Conservation (phyloP, 2,888 invertebrate species). For the Apodemia hepburni region DNA sequence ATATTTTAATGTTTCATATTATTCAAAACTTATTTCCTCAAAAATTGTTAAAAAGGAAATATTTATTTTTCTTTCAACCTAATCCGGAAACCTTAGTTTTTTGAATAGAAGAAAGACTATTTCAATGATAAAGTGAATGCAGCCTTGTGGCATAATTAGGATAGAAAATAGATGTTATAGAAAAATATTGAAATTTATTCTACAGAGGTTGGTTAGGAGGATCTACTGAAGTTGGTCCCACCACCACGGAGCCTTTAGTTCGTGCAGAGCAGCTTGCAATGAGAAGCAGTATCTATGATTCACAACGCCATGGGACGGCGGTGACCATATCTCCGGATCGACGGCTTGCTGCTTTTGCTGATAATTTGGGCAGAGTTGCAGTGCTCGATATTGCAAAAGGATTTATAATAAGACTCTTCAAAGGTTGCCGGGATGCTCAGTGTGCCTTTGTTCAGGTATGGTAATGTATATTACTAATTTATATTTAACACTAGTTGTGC, state of each 20-base stretch:
- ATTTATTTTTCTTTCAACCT: too few relatives aligned
- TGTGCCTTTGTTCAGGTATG: slow-evolving; percentile 94
- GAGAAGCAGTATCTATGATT: slow-evolving; percentile 91
- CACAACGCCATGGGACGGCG: slow-evolving; percentile 84
- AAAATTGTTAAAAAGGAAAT: too few relatives aligned
- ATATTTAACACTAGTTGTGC: too few relatives aligned
- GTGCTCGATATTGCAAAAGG: slow-evolving; percentile 91
- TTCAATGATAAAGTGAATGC: too few relatives aligned
- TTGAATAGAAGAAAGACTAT: too few relatives aligned
- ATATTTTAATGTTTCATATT: too few relatives aligned
- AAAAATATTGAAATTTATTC: slow-evolving; percentile 12
- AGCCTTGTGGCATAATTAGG: too few relatives aligned
- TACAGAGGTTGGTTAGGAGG: slow-evolving; percentile 69
- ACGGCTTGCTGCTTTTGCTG: slow-evolving; percentile 89
- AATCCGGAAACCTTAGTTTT: too few relatives aligned
- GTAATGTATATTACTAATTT: too few relatives aligned
- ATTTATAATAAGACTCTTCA: slow-evolving; percentile 92
- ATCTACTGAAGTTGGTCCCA: slow-evolving; percentile 44
- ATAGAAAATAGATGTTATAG: too few relatives aligned
- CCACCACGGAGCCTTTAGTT: slow-evolving; percentile 70
- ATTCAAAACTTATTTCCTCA: too few relatives aligned
- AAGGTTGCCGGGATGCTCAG: slow-evolving; percentile 97
- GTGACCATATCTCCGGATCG: slow-evolving; percentile 90
- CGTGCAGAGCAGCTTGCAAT: slow-evolving; percentile 87
- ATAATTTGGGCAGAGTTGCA: slow-evolving; percentile 92